phyloP scores from a whole-genome alignment of 1,140 invertebrate species.

The Maconellicoccus hirsutus region DNA sequence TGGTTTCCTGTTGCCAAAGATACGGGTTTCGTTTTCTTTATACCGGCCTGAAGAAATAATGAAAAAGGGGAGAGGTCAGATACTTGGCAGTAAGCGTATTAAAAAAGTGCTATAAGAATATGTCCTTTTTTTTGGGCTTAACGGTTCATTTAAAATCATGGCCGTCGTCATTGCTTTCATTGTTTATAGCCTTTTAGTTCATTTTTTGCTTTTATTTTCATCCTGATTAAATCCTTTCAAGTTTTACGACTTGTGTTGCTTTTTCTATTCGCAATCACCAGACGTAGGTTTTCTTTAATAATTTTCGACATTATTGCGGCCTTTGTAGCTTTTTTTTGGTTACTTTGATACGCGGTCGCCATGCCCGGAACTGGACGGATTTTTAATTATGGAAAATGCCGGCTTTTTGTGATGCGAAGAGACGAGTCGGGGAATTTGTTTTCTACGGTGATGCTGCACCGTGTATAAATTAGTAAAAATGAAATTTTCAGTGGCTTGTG shows the following conservation, averaged over 20 bases:
- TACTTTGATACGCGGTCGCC: too few relatives aligned
- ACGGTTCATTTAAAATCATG: conserved; percentile 9
- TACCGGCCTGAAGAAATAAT: neutral
- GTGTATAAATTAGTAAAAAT: too few relatives aligned
- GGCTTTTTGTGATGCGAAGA: too few relatives aligned
- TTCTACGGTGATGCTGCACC: too few relatives aligned
- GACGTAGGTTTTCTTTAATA: too few relatives aligned
- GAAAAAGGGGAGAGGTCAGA: conserved; percentile 7
- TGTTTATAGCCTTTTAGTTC: conserved; percentile 9
- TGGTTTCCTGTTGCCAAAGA: conserved; percentile 1
- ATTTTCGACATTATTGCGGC: too few relatives aligned
- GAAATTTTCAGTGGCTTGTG: too few relatives aligned
- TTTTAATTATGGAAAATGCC: too few relatives aligned
- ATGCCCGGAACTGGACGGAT: too few relatives aligned
- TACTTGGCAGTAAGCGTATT: neutral
- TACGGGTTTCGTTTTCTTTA: neutral
- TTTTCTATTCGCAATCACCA: too few relatives aligned
- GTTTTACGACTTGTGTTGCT: neutral
- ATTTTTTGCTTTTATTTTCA: neutral
- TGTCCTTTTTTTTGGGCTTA: neutral
- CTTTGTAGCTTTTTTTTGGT: too few relatives aligned
- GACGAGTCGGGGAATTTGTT: too few relatives aligned
- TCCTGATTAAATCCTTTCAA: conserved; percentile 9
- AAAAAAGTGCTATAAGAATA: neutral
- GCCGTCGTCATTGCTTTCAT: neutral